Conservation (phyloP, 2,888 invertebrate species). For the Eulithis prunata region DNA sequence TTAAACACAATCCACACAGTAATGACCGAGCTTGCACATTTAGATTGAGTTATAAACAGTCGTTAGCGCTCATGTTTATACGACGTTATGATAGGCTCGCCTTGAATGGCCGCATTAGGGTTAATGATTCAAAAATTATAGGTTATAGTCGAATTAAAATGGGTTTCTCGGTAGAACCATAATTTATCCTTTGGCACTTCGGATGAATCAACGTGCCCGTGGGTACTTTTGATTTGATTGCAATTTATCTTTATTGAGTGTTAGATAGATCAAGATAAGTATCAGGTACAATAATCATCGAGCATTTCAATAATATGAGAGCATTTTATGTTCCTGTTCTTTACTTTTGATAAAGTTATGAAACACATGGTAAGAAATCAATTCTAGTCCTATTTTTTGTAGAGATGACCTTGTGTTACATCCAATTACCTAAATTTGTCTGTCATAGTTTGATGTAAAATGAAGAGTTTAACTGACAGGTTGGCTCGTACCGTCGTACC, state of each 20-base stretch:
- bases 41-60: constrained; percentile 59
- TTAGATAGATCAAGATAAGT: constrained; percentile 10
- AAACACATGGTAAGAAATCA: not conserved
- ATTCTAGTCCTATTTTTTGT: constrained; percentile 14
- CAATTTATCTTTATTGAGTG: constrained; percentile 24
- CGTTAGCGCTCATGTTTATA: constrained; percentile 47
- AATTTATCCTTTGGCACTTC: constrained; percentile 23
- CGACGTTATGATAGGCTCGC: constrained; percentile 45
- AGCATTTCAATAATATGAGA: not conserved
- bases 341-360: not conserved
- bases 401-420: constrained; percentile 27
- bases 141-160: constrained; percentile 39
- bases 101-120: constrained; percentile 42
- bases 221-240: constrained; percentile 14
- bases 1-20: constrained; percentile 66
- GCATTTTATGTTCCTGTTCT: not conserved
- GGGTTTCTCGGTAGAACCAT: constrained; percentile 30
- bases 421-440: constrained; percentile 44
- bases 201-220: constrained; percentile 20
- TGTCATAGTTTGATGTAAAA: constrained; percentile 38
- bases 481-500: constrained; percentile 49
- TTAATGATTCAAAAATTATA: constrained; percentile 44
- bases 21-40: constrained; percentile 64
- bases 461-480: constrained; percentile 41
- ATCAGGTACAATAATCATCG: not conserved